Conservation (phyloP, 2,888 invertebrate genomes). For the Digitonthophagus gazella region DNA sequence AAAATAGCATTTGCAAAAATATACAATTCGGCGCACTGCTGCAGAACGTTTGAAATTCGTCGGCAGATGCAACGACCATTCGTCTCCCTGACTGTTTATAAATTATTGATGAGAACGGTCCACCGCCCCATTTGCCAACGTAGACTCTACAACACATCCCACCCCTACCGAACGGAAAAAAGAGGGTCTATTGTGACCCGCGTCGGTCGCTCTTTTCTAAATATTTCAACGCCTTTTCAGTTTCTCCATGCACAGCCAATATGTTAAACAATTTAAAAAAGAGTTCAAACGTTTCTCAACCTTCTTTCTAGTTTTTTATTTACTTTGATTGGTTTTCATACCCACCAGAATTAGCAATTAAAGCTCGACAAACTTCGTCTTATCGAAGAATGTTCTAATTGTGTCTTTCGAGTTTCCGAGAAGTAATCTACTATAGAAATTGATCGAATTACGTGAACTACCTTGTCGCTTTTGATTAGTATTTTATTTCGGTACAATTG, state of each 20-base stretch:
- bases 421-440: neutral
- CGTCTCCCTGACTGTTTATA: neutral
- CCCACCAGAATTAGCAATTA: neutral
- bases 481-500: neutral
- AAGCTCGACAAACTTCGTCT: neutral
- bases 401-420: neutral
- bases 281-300: too few species aligned
- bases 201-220: too few species aligned
- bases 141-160: neutral
- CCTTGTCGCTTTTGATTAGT: neutral
- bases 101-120: neutral
- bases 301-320: too few species aligned
- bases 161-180: neutral
- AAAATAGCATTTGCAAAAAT: neutral
- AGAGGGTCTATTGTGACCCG: neutral
- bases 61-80: neutral
- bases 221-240: neutral
- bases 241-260: too few species aligned
- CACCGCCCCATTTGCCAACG: neutral
- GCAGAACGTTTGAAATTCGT: neutral
- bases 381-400: neutral
- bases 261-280: too few species aligned
- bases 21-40: neutral
- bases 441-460: neutral
- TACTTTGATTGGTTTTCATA: too few species aligned